Evolutionary conservation across 2,888 invertebrate genomes (phyloP).

Genomic region (Anodontia alba): DNA sequence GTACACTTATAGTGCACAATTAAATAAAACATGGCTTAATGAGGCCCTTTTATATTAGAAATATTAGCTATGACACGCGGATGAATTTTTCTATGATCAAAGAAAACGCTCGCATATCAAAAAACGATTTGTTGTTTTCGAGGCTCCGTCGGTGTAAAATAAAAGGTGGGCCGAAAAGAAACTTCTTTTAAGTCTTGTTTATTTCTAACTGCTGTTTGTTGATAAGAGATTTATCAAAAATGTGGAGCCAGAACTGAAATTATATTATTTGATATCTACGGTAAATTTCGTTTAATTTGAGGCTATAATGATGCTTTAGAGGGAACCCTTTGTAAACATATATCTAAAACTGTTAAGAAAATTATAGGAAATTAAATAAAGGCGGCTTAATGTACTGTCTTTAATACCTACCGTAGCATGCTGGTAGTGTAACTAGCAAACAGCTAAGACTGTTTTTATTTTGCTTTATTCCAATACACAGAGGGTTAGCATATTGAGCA

Average conservation of each 20-base stretch:
- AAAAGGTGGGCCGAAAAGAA: not conserved
- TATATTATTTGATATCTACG: not conserved
- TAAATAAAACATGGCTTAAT: not conserved
- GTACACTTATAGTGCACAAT: not conserved
- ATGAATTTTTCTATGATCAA: constrained; percentile 24
- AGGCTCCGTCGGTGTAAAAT: not conserved
- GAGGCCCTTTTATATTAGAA: not conserved
- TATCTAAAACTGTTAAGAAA: too few relatives aligned
- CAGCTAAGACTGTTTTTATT: too few relatives aligned
- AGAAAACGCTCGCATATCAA: constrained; percentile 10
- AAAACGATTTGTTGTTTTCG: not conserved
- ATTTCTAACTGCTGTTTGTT: not conserved
- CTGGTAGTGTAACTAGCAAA: too few relatives aligned
- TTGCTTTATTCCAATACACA: too few relatives aligned
- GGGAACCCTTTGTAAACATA: too few relatives aligned
- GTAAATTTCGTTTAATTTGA: not conserved
- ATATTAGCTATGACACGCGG: constrained; percentile 19
- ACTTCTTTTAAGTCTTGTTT: not conserved
- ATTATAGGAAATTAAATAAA: too few relatives aligned
- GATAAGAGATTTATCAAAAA: not conserved
- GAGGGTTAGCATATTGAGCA: too few relatives aligned
- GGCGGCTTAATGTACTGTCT: too few relatives aligned
- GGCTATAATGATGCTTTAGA: not conserved
- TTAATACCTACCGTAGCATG: too few relatives aligned
- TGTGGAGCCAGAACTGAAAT: not conserved